phyloP scores from a whole-genome alignment of 2,888 invertebrate species.

The Pardosa pseudoannulata region DNA sequence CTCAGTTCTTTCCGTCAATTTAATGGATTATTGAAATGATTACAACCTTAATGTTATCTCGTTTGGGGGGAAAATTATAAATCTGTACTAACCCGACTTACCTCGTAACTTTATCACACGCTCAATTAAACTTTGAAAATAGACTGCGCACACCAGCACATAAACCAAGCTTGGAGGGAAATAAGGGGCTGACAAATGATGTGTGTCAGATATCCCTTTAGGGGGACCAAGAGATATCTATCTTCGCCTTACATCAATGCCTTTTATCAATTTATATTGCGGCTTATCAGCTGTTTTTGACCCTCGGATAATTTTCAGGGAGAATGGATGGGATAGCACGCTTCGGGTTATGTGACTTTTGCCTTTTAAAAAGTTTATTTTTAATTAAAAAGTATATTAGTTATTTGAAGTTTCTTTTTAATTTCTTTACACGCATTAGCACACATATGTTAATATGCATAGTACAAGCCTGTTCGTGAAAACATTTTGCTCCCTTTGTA shows the following conservation, averaged over 20 bases:
- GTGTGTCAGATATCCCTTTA: neutral
- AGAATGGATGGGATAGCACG: too few species aligned
- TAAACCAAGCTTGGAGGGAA: conserved; percentile 16
- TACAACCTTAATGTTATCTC: neutral
- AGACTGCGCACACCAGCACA: conserved; percentile 13
- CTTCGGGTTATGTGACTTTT: too few species aligned
- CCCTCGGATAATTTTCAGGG: neutral
- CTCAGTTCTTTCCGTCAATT: neutral
- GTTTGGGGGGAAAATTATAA: neutral
- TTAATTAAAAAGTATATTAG: too few species aligned
- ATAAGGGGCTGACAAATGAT: conserved; percentile 9
- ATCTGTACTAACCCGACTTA: neutral
- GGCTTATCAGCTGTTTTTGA: neutral
- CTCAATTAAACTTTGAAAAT: neutral
- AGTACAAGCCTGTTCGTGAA: too few species aligned
- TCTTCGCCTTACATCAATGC: neutral
- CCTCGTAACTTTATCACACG: neutral
- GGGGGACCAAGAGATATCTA: neutral
- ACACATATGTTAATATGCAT: too few species aligned
- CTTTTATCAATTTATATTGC: conserved; percentile 5
- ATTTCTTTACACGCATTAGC: too few species aligned
- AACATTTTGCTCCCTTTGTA: too few species aligned
- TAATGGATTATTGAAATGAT: neutral
- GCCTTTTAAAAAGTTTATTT: too few species aligned
- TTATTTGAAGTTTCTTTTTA: too few species aligned